phyloP scores from a whole-genome alignment of 1,140 invertebrate species.

The Drosophila takahashii region DNA sequence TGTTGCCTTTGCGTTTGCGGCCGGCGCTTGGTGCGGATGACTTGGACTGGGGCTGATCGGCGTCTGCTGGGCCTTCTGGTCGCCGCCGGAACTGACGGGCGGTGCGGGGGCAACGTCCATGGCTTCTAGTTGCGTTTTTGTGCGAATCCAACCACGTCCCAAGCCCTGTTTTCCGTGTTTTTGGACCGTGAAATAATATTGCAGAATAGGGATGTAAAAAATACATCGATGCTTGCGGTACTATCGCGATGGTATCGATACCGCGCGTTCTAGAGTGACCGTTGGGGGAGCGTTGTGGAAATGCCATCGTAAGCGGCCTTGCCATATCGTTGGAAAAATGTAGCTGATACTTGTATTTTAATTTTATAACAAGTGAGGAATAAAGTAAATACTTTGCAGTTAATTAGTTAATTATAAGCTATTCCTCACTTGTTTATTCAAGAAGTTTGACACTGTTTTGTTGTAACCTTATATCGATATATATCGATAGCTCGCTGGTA shows the following conservation, averaged over 20 bases:
- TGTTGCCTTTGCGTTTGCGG: slow-evolving; percentile 29
- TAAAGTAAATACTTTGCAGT: too few species aligned
- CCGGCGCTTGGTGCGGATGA: slow-evolving; percentile 43
- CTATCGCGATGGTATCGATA: slow-evolving; percentile 19
- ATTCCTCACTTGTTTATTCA: too few species aligned
- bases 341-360: too few species aligned
- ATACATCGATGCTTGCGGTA: slow-evolving; percentile 32
- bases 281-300: not conserved
- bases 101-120: slow-evolving; percentile 55
- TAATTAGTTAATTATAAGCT: too few species aligned
- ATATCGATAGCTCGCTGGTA: not conserved
- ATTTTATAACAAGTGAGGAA: too few species aligned
- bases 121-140: slow-evolving; percentile 52
- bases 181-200: slow-evolving; percentile 29
- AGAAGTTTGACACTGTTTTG: too few species aligned
- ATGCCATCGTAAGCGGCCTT: not conserved
- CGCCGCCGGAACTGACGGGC: slow-evolving; percentile 38
- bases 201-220: slow-evolving; percentile 31
- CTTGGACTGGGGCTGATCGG: slow-evolving; percentile 27
- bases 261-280: not conserved
- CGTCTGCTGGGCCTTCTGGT: slow-evolving; percentile 39
- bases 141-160: slow-evolving; percentile 43
- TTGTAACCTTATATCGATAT: not conserved
- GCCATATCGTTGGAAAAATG: not conserved
- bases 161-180: slow-evolving; percentile 53